phyloP scores from a whole-genome alignment of 1,140 invertebrate genomes.

The Idris sp. region DNA sequence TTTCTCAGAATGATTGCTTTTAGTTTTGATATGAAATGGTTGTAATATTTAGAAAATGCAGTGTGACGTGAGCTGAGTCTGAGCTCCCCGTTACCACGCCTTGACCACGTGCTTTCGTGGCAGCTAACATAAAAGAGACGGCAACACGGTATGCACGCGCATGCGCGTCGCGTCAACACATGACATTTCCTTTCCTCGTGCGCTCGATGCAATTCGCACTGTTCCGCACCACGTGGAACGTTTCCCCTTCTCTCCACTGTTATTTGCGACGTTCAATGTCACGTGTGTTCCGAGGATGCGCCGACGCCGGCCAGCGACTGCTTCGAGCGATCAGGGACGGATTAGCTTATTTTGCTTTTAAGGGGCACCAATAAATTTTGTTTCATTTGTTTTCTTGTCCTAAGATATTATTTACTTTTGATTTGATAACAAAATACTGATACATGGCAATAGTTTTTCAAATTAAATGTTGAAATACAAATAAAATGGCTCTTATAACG shows the following conservation, averaged over 20 bases:
- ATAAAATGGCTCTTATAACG: too few species aligned
- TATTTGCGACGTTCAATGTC: constrained; percentile 59
- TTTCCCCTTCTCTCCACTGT: constrained; percentile 40
- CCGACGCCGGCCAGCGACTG: constrained; percentile 27
- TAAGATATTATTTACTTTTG: too few species aligned
- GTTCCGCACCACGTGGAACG: constrained; percentile 54
- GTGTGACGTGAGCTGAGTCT: constrained; percentile 40
- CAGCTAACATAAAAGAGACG: constrained; percentile 30
- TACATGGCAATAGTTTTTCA: too few species aligned
- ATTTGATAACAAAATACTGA: too few species aligned
- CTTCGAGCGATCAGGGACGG: constrained; percentile 23
- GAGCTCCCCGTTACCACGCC: constrained; percentile 42
- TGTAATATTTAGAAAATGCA: constrained; percentile 31
- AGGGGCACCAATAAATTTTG: too few species aligned
- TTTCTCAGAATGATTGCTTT: too few species aligned
- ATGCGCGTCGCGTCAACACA: constrained; percentile 31
- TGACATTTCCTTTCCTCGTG: constrained; percentile 58
- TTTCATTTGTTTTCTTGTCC: too few species aligned
- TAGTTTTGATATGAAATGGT: not conserved
- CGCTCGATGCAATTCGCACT: constrained; percentile 39
- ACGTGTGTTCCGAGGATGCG: constrained; percentile 53
- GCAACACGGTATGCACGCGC: constrained; percentile 22
- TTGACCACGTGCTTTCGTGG: constrained; percentile 62
- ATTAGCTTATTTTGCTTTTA: not conserved
- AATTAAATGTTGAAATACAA: too few species aligned